Percentiles rank a stretch among this genome's conserved stretches.
phyloP scores from a whole-genome alignment of 1,140 invertebrate genomes.

The Halesus radiatus region DNA sequence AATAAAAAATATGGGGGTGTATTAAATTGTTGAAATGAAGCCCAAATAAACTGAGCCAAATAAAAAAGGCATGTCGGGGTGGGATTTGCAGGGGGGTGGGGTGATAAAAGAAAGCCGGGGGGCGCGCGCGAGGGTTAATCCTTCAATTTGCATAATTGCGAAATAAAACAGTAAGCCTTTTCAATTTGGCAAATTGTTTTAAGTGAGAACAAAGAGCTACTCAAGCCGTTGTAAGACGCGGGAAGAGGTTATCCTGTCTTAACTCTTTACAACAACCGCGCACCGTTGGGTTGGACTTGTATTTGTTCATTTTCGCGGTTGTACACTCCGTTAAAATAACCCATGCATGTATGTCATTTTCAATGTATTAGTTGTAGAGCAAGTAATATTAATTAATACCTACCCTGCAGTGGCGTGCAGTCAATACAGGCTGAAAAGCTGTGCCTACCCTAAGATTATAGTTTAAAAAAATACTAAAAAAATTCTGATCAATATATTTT shows the following conservation, averaged over 20 bases:
- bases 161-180: constrained; percentile 58
- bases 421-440: too few relatives aligned
- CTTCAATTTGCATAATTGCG: constrained; percentile 57
- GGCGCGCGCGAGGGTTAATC: constrained; percentile 43
- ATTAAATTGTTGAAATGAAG: constrained; percentile 35
- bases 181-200: constrained; percentile 58
- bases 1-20: constrained; percentile 32
- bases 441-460: too few relatives aligned
- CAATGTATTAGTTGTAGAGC: too few relatives aligned
- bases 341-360: too few relatives aligned
- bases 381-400: too few relatives aligned
- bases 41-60: constrained; percentile 27
- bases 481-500: too few relatives aligned
- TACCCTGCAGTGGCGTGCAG: too few relatives aligned
- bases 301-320: too few relatives aligned
- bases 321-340: too few relatives aligned
- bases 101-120: constrained; percentile 33
- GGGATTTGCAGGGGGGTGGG: constrained; percentile 1
- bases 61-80: constrained; percentile 29
- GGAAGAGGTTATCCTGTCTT: constrained; percentile 9
- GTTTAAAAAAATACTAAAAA: too few relatives aligned
- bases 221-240: constrained; percentile 22
- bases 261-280: background rate
- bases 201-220: constrained; percentile 55
- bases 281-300: too few relatives aligned